Percentiles rank a stretch among this genome's conserved stretches.
These are phyloP conservation scores for Schizotus pectinicornis DNA, from an alignment of 2,888 invertebrate genomes.

Conservation along the genomic window DNA sequence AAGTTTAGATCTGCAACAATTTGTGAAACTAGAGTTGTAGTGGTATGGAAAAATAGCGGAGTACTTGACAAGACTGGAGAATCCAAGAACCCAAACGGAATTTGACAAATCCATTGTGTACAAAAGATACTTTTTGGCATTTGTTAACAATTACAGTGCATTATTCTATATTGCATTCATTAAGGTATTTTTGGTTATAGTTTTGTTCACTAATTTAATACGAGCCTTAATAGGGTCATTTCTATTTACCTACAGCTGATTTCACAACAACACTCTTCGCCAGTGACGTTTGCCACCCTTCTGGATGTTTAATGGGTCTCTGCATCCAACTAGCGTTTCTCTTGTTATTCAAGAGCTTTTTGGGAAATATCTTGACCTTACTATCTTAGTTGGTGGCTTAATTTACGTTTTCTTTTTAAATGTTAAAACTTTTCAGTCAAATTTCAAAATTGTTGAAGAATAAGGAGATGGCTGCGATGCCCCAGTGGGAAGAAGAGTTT, in stretches of 20 bases:
- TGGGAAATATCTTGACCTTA: conserved; percentile 61
- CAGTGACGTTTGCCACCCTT: conserved; percentile 57
- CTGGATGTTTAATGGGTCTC: conserved; percentile 64
- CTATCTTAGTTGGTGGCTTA: conserved; percentile 60
- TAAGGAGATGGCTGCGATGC: conserved; percentile 26
- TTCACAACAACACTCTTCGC: conserved; percentile 34
- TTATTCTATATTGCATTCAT: conserved; percentile 54
- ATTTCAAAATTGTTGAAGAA: too few relatives aligned
- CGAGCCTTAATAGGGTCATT: conserved; percentile 4
- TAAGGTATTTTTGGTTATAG: conserved; percentile 44
- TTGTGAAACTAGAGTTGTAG: conserved; percentile 44
- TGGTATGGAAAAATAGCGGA: conserved; percentile 47
- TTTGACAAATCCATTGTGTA: conserved; percentile 53
- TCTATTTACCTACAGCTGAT: conserved; percentile 24
- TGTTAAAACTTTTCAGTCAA: too few relatives aligned
- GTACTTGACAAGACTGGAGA: conserved; percentile 52
- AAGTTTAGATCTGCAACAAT: conserved; percentile 37
- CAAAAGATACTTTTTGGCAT: conserved; percentile 53
- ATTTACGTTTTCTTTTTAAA: too few relatives aligned
- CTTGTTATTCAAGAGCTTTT: conserved; percentile 64
- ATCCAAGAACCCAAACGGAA: conserved; percentile 52
- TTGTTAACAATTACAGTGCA: conserved; percentile 53
- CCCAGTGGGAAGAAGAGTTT: conserved; percentile 54
- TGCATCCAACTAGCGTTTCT: conserved; percentile 64
- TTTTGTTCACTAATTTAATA: conserved; percentile 2